phyloP scores from a whole-genome alignment of 2,888 invertebrate species.

The Achlya flavicornis region DNA sequence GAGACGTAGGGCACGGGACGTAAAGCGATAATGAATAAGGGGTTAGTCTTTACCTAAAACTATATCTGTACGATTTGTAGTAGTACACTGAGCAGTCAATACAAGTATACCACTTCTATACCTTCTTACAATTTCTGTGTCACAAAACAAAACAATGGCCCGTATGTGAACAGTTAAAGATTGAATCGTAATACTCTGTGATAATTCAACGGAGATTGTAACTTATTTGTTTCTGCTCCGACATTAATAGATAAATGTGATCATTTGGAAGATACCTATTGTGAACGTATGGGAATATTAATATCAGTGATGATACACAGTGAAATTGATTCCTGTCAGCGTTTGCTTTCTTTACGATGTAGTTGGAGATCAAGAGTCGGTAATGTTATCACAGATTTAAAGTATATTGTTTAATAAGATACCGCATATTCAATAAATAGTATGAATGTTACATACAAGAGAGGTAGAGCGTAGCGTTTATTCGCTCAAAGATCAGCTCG shows the following conservation, averaged over 20 bases:
- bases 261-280: conserved; percentile 37
- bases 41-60: no score
- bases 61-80: no score
- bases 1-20: no score
- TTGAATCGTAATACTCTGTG: conserved; percentile 33
- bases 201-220: conserved; percentile 29
- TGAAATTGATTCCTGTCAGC: conserved; percentile 11
- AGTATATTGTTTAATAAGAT: no score
- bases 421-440: no score
- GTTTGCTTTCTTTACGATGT: not conserved
- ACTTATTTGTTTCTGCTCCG: conserved; percentile 29
- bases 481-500: no score
- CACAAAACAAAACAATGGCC: conserved; percentile 20
- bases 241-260: conserved; percentile 33
- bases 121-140: not conserved
- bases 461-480: no score
- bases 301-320: conserved; percentile 20
- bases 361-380: not conserved
- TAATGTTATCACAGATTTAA: no score
- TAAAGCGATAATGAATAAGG: no score
- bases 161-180: conserved; percentile 32
- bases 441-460: no score
- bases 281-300: conserved; percentile 31
- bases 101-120: not conserved
- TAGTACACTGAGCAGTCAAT: not conserved